Evolutionary conservation across 2,113 vertebrate genomes (phyloP).

Genomic region (Calidris pugnax): DNA sequence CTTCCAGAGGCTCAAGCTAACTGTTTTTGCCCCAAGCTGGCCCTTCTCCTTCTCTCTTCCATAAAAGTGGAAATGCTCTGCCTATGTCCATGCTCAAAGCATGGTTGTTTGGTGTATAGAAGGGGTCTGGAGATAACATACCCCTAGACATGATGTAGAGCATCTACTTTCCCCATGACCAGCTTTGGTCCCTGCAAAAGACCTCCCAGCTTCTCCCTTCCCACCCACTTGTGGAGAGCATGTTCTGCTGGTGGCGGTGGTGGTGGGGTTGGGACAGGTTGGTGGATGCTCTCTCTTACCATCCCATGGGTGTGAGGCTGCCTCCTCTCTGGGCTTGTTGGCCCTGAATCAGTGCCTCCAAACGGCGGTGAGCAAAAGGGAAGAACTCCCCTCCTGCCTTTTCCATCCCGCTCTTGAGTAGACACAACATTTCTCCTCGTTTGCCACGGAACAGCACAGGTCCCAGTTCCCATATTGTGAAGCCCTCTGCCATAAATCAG

Average conservation of each 20-base stretch:
- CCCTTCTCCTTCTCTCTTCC: not conserved
- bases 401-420: not conserved
- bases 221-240: accelerated
- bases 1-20: not conserved
- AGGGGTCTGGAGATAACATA: not conserved
- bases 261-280: not conserved
- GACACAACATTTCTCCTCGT: constrained; percentile 39
- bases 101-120: not conserved
- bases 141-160: not conserved
- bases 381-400: not conserved
- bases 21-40: not conserved
- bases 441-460: constrained; percentile 4
- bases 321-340: not conserved
- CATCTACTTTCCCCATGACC: not conserved
- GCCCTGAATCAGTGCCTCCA: not conserved
- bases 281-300: not conserved
- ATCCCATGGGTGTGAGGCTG: not conserved
- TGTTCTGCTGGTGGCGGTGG: not conserved
- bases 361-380: not conserved
- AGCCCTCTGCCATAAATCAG: constrained; percentile 62
- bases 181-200: not conserved
- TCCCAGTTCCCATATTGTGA: constrained; percentile 51
- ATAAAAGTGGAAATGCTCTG: not conserved
- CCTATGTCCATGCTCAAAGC: not conserved
- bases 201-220: not conserved